Evolutionary conservation across 2,797 vertebrate genomes (phyloP), one percentile per base, ranked within the genome.

Genomic region (Gallirallus australis): DNA sequence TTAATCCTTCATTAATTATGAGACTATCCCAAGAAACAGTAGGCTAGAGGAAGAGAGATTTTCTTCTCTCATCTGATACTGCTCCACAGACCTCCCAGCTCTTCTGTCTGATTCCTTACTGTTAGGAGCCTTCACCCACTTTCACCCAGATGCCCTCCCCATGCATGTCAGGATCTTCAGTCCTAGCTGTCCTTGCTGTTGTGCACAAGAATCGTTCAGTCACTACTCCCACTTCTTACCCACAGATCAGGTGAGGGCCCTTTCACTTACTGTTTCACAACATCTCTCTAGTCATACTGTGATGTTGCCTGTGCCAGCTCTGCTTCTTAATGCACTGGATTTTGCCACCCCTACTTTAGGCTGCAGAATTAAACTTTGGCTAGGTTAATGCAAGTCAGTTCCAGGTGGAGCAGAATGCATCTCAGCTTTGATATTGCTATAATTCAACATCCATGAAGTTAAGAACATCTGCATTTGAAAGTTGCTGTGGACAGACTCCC

Each of bases 341-440:
- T 77, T 65, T 83, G 15, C 25, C 53, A 54, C 7, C 28, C 7
- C 24, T 11, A 12, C 23, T 4, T 63, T 31, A 57, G 28, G n/a
- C 2, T 60, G 40, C 17, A 63, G 69, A 71, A 28, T 37, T 19
- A 16, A 13, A 19, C 15, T 86, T 48, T 57, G 12, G 21, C 17
- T 8, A 0, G 35, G 9, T 40, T 71, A 18, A 11, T 1, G 2
- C 0, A 0, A 53, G 7, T n/a, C 11, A 14, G 19, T 37, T 61
- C 16, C 50, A 83, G 56, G 25, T 35, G 40, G 4, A 72, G 64
- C 47, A 82, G 54, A 30, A 64, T 12, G 7, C 39, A 61, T 17
- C 35, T 52, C n/a, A 57, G 23, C 65, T 89, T 50, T 47, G 15
- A 30, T 11, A 1, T 1, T 64, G 71, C 6, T 63, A 3, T 25